These are phyloP conservation scores for Toxostoma redivivum DNA, from an alignment of 2,113 vertebrate genomes.

Conservation along the genomic window DNA sequence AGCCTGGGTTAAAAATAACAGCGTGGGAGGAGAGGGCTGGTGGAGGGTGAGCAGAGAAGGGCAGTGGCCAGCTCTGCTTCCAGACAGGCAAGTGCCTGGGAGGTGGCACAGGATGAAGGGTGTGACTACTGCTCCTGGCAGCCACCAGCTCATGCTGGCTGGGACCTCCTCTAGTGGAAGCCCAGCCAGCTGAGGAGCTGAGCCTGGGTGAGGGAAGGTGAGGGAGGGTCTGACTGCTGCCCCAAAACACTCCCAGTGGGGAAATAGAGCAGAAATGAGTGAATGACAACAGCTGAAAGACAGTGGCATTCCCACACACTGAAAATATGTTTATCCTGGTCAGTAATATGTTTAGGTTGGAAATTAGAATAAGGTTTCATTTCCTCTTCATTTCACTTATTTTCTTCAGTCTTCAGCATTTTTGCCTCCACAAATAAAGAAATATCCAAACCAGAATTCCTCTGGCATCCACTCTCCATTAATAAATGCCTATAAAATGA, in stretches of 20 bases:
- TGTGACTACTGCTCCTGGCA: neutral
- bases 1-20: neutral
- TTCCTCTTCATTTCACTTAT: neutral
- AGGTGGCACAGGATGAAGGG: neutral
- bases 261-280: neutral
- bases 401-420: neutral
- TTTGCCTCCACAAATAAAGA: neutral
- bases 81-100: neutral
- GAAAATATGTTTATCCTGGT: neutral
- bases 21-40: neutral
- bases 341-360: neutral
- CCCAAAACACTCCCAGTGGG: neutral
- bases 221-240: neutral
- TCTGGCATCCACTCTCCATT: accelerated
- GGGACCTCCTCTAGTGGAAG: neutral
- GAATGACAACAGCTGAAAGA: neutral
- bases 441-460: neutral
- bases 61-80: neutral
- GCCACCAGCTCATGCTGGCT: accelerated
- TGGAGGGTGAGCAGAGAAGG: neutral
- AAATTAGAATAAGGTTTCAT: neutral
- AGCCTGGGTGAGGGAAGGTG: neutral
- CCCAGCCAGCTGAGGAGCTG: neutral
- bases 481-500: neutral
- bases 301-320: neutral